phyloP scores from a whole-genome alignment of 2,113 vertebrate genomes.

The Lontra canadensis region DNA sequence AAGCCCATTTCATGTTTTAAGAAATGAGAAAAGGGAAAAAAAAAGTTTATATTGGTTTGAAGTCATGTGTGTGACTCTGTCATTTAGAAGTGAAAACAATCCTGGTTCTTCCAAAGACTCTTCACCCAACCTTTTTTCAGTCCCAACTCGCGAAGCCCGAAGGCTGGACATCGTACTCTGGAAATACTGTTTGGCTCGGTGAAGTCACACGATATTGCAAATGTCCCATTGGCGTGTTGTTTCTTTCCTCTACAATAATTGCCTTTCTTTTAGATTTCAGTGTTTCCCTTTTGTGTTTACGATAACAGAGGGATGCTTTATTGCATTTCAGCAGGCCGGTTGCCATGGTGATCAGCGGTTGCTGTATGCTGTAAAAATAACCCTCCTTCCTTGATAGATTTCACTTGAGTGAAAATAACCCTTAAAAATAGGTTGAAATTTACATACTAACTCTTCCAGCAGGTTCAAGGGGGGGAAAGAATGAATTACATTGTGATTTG shows the following conservation, averaged over 20 bases:
- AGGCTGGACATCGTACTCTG: background rate
- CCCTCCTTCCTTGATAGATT: constrained; percentile 90
- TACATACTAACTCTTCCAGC: constrained; percentile 87
- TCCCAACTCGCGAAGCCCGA: background rate
- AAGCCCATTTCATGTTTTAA: constrained; percentile 68
- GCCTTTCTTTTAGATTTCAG: constrained; percentile 83
- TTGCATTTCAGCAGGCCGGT: constrained; percentile 86
- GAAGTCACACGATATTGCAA: background rate
- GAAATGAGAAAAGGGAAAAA: constrained; percentile 24
- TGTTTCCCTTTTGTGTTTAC: constrained; percentile 90
- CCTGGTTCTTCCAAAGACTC: background rate
- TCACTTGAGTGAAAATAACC: constrained; percentile 91
- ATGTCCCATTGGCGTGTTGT: background rate
- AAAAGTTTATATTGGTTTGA: constrained; percentile 57
- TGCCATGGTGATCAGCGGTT: constrained; percentile 89
- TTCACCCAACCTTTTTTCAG: background rate
- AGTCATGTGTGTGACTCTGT: background rate
- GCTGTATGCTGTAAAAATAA: constrained; percentile 89
- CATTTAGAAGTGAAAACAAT: background rate
- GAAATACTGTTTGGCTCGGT: background rate
- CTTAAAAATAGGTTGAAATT: constrained; percentile 92
- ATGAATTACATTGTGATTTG: constrained; percentile 71
- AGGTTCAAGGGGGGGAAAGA: constrained; percentile 73
- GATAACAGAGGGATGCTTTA: constrained; percentile 90
- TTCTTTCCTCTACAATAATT: constrained; percentile 70